These are phyloP conservation scores for Blastobasis lacticolella DNA, from an alignment of 2,888 invertebrate genomes.

Conservation along the genomic window DNA sequence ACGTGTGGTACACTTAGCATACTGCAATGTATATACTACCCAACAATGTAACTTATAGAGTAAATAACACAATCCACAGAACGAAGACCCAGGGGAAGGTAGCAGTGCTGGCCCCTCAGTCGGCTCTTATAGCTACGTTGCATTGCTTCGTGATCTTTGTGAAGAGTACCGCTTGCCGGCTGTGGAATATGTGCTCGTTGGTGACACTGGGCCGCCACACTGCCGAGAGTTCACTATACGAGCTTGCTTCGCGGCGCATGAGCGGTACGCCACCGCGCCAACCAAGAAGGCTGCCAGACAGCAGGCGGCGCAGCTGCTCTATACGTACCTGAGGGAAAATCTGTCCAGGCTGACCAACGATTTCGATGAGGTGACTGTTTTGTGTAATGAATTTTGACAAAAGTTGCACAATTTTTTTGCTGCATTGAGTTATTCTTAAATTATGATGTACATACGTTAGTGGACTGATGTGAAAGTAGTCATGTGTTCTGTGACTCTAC, in stretches of 20 bases:
- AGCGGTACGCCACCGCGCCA: constrained; percentile 68
- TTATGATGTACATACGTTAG: too few species aligned
- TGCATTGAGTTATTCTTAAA: too few species aligned
- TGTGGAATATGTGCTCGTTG: constrained; percentile 69
- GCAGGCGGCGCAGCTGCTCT: constrained; percentile 67
- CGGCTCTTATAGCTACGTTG: constrained; percentile 38
- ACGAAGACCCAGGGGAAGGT: too few species aligned
- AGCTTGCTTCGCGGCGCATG: constrained; percentile 69
- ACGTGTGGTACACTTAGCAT: too few species aligned
- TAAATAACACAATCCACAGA: too few species aligned
- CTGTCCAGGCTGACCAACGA: constrained; percentile 43
- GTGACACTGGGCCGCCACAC: constrained; percentile 80
- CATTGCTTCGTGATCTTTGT: constrained; percentile 61
- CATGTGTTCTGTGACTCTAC: too few species aligned
- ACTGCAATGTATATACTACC: too few species aligned
- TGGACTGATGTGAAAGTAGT: too few species aligned
- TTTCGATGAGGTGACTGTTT: constrained; percentile 42
- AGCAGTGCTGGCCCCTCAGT: constrained; percentile 1
- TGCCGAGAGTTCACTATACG: constrained; percentile 75
- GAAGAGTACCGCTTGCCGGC: constrained; percentile 61
- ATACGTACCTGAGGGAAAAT: constrained; percentile 47
- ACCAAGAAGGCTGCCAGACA: constrained; percentile 81
- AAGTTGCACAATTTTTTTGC: too few species aligned
- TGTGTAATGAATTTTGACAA: neutral
- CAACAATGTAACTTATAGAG: too few species aligned